Base-by-base conservation (phyloP, 2,888 invertebrate species). In the Ichneumoninae sp. region DNA sequence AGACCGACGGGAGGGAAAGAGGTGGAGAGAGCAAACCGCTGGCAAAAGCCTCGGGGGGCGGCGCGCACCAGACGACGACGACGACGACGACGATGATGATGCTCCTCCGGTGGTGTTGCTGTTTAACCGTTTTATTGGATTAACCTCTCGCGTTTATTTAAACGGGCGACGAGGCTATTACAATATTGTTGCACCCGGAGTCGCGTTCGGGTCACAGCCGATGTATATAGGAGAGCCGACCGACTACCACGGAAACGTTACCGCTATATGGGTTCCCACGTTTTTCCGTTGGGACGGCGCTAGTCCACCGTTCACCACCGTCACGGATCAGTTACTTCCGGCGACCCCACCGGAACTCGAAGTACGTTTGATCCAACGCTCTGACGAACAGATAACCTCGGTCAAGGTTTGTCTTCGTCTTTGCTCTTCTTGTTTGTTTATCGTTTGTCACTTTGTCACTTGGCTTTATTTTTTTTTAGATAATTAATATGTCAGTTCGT, bases 261-360 rank as follows among this genome's bases (percentile, higher is more conserved):
- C 54, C 16, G 60, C 71, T 74, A 19, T 54, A 78, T 63, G 83
- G 85, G 92, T 93, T 93, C 93, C 93, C 93, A 93, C 93, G 93
- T 92, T 93, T 93, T 93, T 93, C 93, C 93, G 93, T 93, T 93
- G 91, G 90, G 75, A 71, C 69, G 6, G 60, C 44, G 57, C 19
- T 4, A 57, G 3, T 26, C 22, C 26, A 44, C 54, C 77, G 82
- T 68, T 66, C 81, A 52, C 83, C 79, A 76, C 87, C 92, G 93
- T 92, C 92, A 92, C 91, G 92, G 63, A 91, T 91, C 87, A 79
- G 88, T 86, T 89, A 92, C 91, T 91, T 92, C 91, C 91, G 92
- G 89, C 88, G 91, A 93, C 93, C 93, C 92, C 92, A 92, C 92
- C 92, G 93, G 93, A 93, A 93, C 92, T 90, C 82, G 87, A 88